Evolutionary conservation across 2,113 vertebrate genomes (phyloP).

Genomic region (Sapajus apella): DNA sequence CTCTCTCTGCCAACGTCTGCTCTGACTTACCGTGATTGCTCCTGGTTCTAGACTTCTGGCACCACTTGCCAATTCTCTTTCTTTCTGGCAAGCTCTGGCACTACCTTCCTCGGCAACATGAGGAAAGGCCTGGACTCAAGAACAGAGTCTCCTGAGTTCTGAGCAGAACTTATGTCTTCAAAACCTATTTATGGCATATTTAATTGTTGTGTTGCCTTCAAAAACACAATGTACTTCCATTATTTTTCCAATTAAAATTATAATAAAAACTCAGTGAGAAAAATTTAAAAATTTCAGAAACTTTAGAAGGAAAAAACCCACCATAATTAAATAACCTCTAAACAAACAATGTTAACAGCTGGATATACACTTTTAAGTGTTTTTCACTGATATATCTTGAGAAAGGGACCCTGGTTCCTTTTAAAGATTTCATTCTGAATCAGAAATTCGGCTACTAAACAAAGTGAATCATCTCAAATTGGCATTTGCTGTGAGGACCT

Average conservation of each 20-base stretch:
- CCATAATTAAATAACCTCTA: neutral
- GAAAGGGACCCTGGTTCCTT: neutral
- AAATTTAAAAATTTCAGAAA: constrained; percentile 2
- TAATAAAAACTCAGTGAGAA: neutral
- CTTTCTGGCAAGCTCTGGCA: neutral
- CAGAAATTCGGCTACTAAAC: neutral
- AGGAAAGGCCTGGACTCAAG: neutral
- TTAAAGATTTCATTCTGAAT: neutral
- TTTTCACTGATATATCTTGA: neutral
- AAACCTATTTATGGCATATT: neutral
- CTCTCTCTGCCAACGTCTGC: neutral
- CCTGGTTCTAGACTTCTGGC: neutral
- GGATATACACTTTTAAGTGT: neutral
- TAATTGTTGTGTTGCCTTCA: neutral
- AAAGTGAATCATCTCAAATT: neutral
- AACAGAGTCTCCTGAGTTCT: neutral
- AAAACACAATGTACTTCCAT: neutral
- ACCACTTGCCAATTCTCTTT: neutral
- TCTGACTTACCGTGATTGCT: neutral
- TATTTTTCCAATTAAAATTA: neutral
- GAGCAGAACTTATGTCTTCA: neutral
- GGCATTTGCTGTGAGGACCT: neutral
- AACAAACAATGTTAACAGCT: neutral
- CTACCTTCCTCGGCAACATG: neutral
- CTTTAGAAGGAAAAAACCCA: neutral